These are phyloP conservation scores for Euborellia annulipes DNA, from an alignment of 1,140 invertebrate genomes.

Conservation along the genomic window DNA sequence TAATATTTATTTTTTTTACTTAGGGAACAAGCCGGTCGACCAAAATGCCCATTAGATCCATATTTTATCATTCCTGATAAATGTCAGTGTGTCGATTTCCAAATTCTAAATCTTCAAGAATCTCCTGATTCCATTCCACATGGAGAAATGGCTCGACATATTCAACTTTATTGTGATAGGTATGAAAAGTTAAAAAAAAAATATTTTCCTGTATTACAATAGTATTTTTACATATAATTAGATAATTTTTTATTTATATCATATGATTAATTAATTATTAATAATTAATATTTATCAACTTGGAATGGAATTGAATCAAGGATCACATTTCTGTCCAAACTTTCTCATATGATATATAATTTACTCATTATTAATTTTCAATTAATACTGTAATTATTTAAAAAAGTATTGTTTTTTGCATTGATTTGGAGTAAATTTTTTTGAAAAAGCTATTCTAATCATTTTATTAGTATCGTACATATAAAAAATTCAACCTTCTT, in stretches of 20 bases:
- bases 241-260: no score
- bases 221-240: no score
- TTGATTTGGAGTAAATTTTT: not conserved
- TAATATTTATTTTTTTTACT: slow-evolving; percentile 18
- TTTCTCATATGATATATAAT: no score
- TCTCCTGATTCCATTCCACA: slow-evolving; percentile 91
- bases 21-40: slow-evolving; percentile 75
- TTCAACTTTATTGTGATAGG: slow-evolving; percentile 89
- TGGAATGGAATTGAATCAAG: no score
- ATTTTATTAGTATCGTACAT: not conserved
- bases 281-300: no score
- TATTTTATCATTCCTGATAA: slow-evolving; percentile 97
- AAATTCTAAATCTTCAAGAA: slow-evolving; percentile 88
- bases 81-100: slow-evolving; percentile 91
- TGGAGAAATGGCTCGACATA: slow-evolving; percentile 94
- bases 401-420: no score
- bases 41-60: slow-evolving; percentile 92
- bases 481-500: no score
- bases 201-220: no score
- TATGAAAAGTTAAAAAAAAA: slow-evolving; percentile 17
- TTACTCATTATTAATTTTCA: no score
- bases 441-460: not conserved
- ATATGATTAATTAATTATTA: no score
- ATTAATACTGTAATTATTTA: no score
- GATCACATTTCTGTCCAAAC: no score